Percentiles rank a stretch among this genome's conserved stretches.
Evolutionary conservation across 2,113 vertebrate genomes (phyloP).

Genomic region (Cygnus buccinator): DNA sequence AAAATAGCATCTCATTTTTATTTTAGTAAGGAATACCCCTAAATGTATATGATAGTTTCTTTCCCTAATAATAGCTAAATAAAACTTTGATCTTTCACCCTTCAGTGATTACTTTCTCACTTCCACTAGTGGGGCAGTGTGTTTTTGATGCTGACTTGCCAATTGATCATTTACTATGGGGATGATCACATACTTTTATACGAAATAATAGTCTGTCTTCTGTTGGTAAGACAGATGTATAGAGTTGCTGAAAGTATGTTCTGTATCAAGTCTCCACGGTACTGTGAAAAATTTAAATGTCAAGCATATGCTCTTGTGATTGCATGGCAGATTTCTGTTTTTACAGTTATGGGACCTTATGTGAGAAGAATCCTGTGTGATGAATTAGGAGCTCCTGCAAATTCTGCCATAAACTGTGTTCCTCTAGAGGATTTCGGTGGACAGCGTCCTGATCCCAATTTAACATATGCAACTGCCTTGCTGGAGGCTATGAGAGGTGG

Average conservation of each 20-base stretch:
- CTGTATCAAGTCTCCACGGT: background rate
- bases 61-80: background rate
- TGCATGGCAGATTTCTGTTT: slow-evolving; percentile 28
- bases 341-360: slow-evolving; percentile 96
- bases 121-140: background rate
- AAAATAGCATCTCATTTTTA: background rate
- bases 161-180: background rate
- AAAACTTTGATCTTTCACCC: background rate
- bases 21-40: background rate
- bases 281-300: background rate
- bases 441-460: slow-evolving; percentile 92
- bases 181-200: background rate
- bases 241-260: background rate
- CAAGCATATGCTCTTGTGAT: background rate
- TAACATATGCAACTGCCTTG: slow-evolving; percentile 89
- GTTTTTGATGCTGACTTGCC: background rate
- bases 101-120: background rate
- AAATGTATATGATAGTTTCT: background rate
- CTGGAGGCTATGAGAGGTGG: slow-evolving; percentile 96
- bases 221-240: background rate
- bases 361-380: slow-evolving; percentile 95
- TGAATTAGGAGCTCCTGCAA: slow-evolving; percentile 94
- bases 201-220: background rate
- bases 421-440: slow-evolving; percentile 98
- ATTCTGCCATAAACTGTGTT: slow-evolving; percentile 95